Percentiles rank a stretch among this genome's conserved stretches.
These are phyloP conservation scores for Bombus polaris DNA, from an alignment of 1,140 invertebrate species.

Conservation along the genomic window DNA sequence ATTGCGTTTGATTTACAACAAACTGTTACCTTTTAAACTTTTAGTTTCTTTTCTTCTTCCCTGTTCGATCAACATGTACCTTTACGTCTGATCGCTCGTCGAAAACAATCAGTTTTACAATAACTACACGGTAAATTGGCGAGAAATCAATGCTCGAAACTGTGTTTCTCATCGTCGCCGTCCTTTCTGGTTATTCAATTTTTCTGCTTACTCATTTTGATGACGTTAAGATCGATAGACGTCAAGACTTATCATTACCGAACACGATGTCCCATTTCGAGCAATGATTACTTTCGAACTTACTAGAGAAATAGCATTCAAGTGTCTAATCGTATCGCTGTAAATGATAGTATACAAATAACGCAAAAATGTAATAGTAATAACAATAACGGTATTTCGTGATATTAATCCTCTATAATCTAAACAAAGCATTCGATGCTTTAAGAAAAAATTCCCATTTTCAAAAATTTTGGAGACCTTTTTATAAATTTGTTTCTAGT, in stretches of 20 bases:
- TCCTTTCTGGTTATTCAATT: not conserved
- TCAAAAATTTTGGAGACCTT: not conserved
- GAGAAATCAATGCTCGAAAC: constrained; percentile 47
- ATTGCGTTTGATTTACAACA: constrained; percentile 62
- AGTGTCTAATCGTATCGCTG: not conserved
- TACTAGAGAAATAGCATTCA: constrained; percentile 3
- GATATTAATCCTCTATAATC: constrained; percentile 20
- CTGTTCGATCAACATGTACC: constrained; percentile 36
- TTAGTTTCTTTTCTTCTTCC: constrained; percentile 37
- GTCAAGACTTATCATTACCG: too few relatives aligned
- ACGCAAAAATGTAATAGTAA: not conserved
- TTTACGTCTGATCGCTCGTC: constrained; percentile 36
- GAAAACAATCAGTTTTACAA: constrained; percentile 28
- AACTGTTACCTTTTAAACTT: constrained; percentile 44
- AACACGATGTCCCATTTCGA: constrained; percentile 26
- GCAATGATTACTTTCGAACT: constrained; percentile 45
- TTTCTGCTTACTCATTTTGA: not conserved
- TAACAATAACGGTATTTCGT: not conserved
- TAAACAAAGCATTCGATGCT: not conserved
- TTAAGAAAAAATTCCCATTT: not conserved
- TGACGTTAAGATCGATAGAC: not conserved
- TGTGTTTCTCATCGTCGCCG: not conserved
- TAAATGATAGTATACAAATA: constrained; percentile 31
- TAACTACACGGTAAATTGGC: constrained; percentile 2
- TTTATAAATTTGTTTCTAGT: not conserved